Percentiles rank a stretch among this genome's conserved stretches.
These are phyloP conservation scores for Zoanthus gigantus DNA, from an alignment of 92 coral and sea anemone genomes.

Conservation along the genomic window DNA sequence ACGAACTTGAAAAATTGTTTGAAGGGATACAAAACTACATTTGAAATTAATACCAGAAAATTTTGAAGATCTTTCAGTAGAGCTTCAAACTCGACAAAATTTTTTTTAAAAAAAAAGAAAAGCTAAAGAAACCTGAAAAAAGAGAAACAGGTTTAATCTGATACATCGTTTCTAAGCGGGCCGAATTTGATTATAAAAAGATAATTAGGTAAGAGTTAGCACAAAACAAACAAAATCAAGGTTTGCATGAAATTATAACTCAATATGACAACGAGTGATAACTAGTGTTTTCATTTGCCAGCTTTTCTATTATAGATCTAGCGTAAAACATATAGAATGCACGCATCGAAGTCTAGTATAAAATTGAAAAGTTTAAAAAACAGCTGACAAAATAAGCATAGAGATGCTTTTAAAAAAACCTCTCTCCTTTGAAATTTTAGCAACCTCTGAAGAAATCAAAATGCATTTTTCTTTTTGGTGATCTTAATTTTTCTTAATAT, in stretches of 20 bases:
- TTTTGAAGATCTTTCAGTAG: neutral
- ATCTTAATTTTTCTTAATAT: neutral
- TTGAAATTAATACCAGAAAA: neutral
- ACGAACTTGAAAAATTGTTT: conserved; percentile 14
- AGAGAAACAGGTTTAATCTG: neutral
- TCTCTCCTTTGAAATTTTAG: too few relatives aligned
- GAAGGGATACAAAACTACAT: neutral
- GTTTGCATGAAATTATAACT: neutral
- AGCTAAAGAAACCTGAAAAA: neutral
- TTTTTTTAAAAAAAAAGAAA: neutral
- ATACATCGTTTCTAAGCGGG: neutral
- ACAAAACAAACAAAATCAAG: conserved; percentile 14
- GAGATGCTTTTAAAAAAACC: too few relatives aligned
- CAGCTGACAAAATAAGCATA: too few relatives aligned
- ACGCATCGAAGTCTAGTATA: too few relatives aligned
- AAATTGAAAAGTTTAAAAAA: too few relatives aligned
- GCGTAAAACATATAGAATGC: too few relatives aligned
- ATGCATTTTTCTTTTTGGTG: neutral
- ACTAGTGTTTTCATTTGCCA: neutral
- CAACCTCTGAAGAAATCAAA: neutral
- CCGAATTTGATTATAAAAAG: neutral
- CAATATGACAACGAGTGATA: neutral
- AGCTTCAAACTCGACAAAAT: neutral
- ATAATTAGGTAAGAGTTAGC: neutral
- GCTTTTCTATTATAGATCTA: too few relatives aligned